phyloP scores from a whole-genome alignment of 2,113 vertebrate species.

The Cariama cristata region DNA sequence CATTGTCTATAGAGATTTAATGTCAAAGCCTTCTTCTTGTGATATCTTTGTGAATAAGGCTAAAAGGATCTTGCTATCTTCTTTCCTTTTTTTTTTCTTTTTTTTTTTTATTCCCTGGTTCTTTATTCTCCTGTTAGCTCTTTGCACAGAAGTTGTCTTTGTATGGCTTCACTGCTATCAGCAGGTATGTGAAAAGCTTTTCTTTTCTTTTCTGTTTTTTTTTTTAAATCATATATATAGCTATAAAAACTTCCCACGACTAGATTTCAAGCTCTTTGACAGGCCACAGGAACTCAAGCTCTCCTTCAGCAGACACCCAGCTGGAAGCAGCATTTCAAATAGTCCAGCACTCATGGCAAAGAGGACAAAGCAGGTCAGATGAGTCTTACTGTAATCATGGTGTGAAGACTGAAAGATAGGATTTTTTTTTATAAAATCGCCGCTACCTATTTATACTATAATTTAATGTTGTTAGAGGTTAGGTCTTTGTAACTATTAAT shows the following conservation, averaged over 20 bases:
- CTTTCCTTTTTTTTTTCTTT: not conserved
- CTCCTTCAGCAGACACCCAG: slow-evolving; percentile 81
- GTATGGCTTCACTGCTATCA: not conserved
- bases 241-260: slow-evolving; percentile 90
- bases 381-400: not conserved
- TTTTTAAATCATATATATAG: slow-evolving; percentile 62
- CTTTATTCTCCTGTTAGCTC: not conserved
- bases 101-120: fast-evolving
- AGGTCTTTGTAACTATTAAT: not conserved
- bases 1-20: not conserved
- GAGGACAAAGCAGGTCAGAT: slow-evolving; percentile 93
- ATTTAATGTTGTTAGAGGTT: not conserved
- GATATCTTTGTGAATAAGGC: not conserved
- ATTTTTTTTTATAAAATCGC: not conserved
- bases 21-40: not conserved
- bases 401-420: not conserved
- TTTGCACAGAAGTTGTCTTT: not conserved
- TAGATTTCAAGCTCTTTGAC: slow-evolving; percentile 90
- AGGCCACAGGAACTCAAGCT: slow-evolving; percentile 85
- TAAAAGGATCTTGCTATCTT: not conserved
- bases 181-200: not conserved
- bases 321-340: slow-evolving; percentile 84
- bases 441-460: not conserved
- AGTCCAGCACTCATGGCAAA: slow-evolving; percentile 95
- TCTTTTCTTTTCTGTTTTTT: not conserved